phyloP scores from a whole-genome alignment of 2,113 vertebrate genomes.

The Siphamia tubifer region DNA sequence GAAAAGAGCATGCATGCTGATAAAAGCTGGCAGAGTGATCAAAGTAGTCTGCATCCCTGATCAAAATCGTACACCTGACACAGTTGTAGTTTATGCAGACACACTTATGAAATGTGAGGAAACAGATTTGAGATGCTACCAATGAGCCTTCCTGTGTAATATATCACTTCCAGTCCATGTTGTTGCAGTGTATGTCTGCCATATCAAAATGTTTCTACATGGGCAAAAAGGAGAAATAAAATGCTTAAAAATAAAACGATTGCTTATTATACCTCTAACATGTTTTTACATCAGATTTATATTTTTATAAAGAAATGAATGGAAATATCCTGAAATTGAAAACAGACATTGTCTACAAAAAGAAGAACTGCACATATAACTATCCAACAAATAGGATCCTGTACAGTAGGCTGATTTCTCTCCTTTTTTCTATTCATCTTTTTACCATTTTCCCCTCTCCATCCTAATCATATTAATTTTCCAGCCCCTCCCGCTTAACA shows the following conservation, averaged over 20 bases:
- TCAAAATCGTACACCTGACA: constrained; percentile 63
- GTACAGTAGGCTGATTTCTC: constrained; percentile 12
- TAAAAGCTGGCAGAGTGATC: constrained; percentile 68
- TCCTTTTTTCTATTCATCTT: constrained; percentile 46
- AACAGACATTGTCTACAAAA: too few relatives aligned
- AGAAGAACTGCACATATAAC: constrained; percentile 18
- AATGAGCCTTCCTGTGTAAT: constrained; percentile 14
- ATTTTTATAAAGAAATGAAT: too few relatives aligned
- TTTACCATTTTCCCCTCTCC: constrained; percentile 40
- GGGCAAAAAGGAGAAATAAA: constrained; percentile 22
- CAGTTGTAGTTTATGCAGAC: constrained; percentile 45
- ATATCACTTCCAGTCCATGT: constrained; percentile 1
- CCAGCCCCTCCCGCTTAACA: constrained; percentile 37
- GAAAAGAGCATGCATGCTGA: constrained; percentile 57
- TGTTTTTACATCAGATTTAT: neutral
- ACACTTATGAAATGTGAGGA: constrained; percentile 35
- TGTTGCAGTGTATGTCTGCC: neutral
- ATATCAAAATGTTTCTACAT: constrained; percentile 23
- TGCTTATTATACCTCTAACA: neutral
- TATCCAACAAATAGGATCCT: constrained; percentile 21
- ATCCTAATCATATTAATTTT: constrained; percentile 61
- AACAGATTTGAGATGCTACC: constrained; percentile 34
- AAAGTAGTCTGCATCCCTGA: constrained; percentile 51
- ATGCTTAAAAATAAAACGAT: constrained; percentile 2
- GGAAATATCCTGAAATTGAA: too few relatives aligned